phyloP scores from a whole-genome alignment of 1,140 invertebrate species.

The Radopholus similis region DNA sequence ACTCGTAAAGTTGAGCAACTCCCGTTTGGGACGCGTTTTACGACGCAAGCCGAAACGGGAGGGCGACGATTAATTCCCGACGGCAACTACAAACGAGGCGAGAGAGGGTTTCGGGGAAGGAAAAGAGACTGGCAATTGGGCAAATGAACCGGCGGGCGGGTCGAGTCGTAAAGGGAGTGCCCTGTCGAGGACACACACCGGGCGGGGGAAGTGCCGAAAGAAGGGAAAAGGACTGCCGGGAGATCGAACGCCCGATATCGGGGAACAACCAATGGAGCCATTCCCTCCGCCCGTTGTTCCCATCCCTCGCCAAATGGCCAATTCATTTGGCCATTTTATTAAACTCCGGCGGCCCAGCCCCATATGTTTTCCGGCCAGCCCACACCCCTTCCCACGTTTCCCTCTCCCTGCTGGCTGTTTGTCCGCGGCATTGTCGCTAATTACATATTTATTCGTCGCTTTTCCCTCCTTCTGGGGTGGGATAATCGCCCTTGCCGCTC shows the following conservation, averaged over 20 bases:
- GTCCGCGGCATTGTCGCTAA: conserved; percentile 3
- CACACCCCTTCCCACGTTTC: conserved; percentile 1
- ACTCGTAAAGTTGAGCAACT: background rate
- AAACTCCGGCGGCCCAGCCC: background rate
- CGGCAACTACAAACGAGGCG: background rate
- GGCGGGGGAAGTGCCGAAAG: background rate
- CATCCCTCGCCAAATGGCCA: too few species aligned
- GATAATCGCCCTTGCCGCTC: background rate
- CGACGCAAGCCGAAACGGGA: background rate
- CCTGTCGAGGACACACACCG: background rate
- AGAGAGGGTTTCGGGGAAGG: background rate
- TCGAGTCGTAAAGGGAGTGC: background rate
- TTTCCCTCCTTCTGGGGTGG: too few species aligned
- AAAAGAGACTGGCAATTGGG: conserved; percentile 2
- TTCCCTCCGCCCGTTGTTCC: too few species aligned
- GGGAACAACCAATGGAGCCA: too few species aligned
- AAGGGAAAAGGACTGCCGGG: background rate
- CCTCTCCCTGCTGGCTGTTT: too few species aligned
- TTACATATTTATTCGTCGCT: conserved; percentile 5
- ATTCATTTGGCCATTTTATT: conserved; percentile 3
- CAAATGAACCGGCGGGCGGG: background rate
- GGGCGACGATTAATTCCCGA: background rate
- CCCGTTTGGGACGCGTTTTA: background rate
- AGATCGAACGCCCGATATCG: too few species aligned
- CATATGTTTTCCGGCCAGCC: background rate